These are phyloP conservation scores for Drosophila fuyamai DNA, from an alignment of 1,140 invertebrate genomes.

Conservation along the genomic window DNA sequence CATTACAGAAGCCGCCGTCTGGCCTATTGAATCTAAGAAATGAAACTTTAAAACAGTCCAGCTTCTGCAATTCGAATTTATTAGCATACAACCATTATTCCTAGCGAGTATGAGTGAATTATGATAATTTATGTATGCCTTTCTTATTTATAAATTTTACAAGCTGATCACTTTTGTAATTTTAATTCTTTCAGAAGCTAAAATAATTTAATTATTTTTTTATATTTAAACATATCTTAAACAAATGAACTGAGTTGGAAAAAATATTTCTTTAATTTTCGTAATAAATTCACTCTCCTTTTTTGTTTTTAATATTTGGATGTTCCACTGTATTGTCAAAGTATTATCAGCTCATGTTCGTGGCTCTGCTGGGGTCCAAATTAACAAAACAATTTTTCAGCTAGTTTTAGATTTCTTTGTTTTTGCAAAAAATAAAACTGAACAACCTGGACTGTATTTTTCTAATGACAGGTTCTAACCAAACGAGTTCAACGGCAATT, in stretches of 20 bases:
- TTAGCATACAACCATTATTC: background rate
- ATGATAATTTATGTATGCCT: background rate
- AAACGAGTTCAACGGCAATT: conserved; percentile 81
- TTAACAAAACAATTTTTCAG: conserved; percentile 35
- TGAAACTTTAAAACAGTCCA: conserved; percentile 4
- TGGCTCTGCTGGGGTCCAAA: conserved; percentile 50
- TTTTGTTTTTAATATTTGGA: background rate
- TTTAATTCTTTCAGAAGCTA: too few relatives aligned
- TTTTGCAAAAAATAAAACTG: conserved; percentile 38
- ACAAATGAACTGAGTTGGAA: too few relatives aligned
- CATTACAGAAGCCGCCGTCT: conserved; percentile 35
- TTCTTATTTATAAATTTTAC: too few relatives aligned
- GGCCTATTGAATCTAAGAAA: conserved; percentile 18
- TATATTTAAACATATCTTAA: too few relatives aligned
- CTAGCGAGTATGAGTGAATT: too few relatives aligned
- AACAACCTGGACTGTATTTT: conserved; percentile 47
- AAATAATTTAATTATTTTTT: too few relatives aligned
- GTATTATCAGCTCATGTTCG: conserved; percentile 22
- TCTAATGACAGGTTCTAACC: conserved; percentile 68
- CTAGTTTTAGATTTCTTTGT: conserved; percentile 47
- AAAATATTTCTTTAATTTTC: too few relatives aligned
- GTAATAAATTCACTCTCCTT: background rate
- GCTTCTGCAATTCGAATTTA: background rate
- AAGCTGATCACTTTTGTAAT: too few relatives aligned
- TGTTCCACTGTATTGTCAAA: conserved; percentile 8